Conservation (phyloP, 2,888 invertebrate genomes). For the Sialis fuliginosa region DNA sequence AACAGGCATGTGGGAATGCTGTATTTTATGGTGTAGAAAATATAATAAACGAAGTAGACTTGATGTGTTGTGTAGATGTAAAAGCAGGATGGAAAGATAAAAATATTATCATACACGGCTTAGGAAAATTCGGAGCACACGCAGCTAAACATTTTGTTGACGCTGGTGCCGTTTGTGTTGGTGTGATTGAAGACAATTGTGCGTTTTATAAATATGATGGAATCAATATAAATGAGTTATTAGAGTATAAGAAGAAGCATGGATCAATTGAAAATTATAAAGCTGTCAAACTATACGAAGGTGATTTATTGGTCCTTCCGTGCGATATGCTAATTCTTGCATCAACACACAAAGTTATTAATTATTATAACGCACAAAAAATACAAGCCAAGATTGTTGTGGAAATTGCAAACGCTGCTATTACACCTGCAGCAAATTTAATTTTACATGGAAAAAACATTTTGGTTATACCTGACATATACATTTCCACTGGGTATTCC, state of each 20-base stretch:
- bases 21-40: slow-evolving; percentile 16
- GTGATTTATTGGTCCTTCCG: slow-evolving; percentile 16
- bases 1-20: slow-evolving; percentile 15
- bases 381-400: slow-evolving; percentile 21
- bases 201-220: slow-evolving; percentile 17
- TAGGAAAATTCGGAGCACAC: slow-evolving; percentile 19
- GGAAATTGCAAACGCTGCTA: slow-evolving; percentile 20
- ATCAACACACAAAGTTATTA: slow-evolving; percentile 18
- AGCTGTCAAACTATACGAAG: slow-evolving; percentile 7
- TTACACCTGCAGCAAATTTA: slow-evolving; percentile 21
- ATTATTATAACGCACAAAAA: slow-evolving; percentile 18
- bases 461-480: slow-evolving; percentile 22
- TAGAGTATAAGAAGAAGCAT: slow-evolving; percentile 14
- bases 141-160: slow-evolving; percentile 15
- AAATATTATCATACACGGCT: slow-evolving; percentile 22
- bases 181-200: slow-evolving; percentile 20
- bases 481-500: slow-evolving; percentile 17
- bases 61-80: slow-evolving; percentile 14
- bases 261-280: slow-evolving; percentile 15
- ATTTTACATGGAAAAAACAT: slow-evolving; percentile 16
- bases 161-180: slow-evolving; percentile 20
- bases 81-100: slow-evolving; percentile 16
- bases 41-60: slow-evolving; percentile 16
- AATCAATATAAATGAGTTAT: slow-evolving; percentile 16
- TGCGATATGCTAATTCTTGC: slow-evolving; percentile 19